A percentile compares a stretch with the other conserved stretches of the same genome.
phyloP scores from a whole-genome alignment of 2,888 invertebrate genomes.

The Drosophila neoperkinsi region DNA sequence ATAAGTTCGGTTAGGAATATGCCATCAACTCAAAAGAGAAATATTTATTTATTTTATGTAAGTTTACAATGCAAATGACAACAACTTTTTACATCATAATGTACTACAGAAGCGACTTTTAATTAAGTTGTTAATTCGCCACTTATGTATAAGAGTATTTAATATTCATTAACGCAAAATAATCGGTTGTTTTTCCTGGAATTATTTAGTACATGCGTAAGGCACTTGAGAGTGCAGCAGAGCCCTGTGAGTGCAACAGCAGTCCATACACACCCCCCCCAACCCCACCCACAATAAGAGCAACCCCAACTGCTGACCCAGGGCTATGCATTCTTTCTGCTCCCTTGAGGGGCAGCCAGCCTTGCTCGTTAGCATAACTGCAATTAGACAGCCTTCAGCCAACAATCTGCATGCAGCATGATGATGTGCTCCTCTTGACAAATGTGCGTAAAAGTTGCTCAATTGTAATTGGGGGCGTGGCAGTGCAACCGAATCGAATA shows the following conservation, averaged over 20 bases:
- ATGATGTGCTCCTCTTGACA: conserved; percentile 62
- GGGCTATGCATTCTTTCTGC: conserved; percentile 19
- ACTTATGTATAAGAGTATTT: conserved; percentile 3
- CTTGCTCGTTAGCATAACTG: conserved; percentile 72
- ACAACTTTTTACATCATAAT: not conserved
- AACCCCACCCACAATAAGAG: not conserved
- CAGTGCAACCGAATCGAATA: conserved; percentile 8
- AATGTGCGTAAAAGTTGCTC: conserved; percentile 80
- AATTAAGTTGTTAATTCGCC: not conserved
- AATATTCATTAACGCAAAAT: not conserved
- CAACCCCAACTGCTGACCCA: not conserved
- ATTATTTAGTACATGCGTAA: conserved; percentile 54
- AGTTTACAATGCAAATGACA: not conserved
- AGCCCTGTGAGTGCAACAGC: conserved; percentile 11
- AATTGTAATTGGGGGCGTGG: conserved; percentile 61
- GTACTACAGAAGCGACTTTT: not conserved
- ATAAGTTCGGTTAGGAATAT: not conserved
- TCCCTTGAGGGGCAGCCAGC: conserved; percentile 19
- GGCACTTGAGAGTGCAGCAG: conserved; percentile 60
- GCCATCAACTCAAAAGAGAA: not conserved
- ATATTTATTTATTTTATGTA: not conserved
- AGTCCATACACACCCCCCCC: not conserved
- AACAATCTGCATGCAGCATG: not conserved
- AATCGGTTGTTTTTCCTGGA: not conserved
- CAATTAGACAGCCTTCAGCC: conserved; percentile 64